These are phyloP conservation scores for Sminthurinus aureus DNA, from an alignment of 2,888 invertebrate genomes.

Conservation along the genomic window DNA sequence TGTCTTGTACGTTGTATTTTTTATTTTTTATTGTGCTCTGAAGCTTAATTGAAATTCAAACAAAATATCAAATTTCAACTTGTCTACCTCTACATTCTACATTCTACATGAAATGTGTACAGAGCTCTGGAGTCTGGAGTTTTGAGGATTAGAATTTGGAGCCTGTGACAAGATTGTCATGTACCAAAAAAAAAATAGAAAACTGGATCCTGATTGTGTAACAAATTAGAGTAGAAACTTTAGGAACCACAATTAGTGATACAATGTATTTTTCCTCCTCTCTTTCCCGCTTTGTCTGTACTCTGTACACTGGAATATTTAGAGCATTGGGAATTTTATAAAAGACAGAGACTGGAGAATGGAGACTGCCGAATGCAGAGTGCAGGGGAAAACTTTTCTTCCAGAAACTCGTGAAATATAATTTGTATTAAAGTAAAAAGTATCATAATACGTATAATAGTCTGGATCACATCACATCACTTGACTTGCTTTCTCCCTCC, in stretches of 20 bases:
- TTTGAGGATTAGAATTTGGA: too few species aligned
- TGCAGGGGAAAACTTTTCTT: background rate
- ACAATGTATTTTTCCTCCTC: too few species aligned
- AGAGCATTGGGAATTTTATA: background rate
- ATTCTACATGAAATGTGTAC: background rate
- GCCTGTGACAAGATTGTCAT: too few species aligned
- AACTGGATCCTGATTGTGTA: background rate
- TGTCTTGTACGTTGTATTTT: too few species aligned
- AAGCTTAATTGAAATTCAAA: constrained; percentile 32
- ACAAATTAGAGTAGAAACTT: background rate
- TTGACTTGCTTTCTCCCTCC: background rate
- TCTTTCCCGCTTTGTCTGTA: too few species aligned
- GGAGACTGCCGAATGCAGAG: background rate
- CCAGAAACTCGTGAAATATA: too few species aligned
- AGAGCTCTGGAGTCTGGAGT: background rate
- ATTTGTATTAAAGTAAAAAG: too few species aligned
- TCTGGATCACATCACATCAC: background rate
- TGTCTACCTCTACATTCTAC: background rate
- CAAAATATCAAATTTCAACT: constrained; percentile 36
- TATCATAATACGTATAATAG: too few species aligned
- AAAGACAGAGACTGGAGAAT: background rate
- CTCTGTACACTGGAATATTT: background rate
- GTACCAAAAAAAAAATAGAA: too few species aligned
- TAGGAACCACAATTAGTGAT: background rate
- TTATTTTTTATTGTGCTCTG: too few species aligned